Conservation (phyloP, 2,888 invertebrate species). For the Cryptocheilus praepositus region DNA sequence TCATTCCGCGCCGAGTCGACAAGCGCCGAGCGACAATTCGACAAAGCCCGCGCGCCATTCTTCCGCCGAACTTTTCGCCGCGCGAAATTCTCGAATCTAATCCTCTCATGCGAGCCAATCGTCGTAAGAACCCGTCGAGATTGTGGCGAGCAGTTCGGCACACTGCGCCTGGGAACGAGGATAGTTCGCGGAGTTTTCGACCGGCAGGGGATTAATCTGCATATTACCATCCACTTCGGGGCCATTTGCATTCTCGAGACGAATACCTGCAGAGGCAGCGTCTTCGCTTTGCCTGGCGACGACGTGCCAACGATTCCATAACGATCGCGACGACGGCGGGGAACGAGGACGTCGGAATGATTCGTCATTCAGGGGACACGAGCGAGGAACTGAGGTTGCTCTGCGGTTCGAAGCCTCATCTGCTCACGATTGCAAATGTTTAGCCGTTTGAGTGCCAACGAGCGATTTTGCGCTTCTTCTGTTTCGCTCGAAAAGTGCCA, state of each 20-base stretch:
- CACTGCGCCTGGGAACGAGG: conserved; percentile 18
- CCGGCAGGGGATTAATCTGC: conserved; percentile 52
- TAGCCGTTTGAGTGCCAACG: no score
- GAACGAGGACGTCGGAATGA: conserved; percentile 14
- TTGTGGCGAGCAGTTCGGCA: conserved; percentile 19
- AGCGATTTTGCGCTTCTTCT: no score
- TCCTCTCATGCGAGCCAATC: conserved; percentile 15
- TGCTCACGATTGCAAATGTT: no score
- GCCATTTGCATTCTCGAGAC: conserved; percentile 48
- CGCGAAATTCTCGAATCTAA: conserved; percentile 23
- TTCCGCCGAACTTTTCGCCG: neutral
- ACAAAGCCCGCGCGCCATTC: no score
- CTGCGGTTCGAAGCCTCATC: no score
- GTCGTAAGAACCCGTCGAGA: conserved; percentile 14
- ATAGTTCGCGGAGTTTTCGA: conserved; percentile 52
- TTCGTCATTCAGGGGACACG: neutral
- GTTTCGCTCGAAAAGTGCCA: no score
- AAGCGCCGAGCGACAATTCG: no score
- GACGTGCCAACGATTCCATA: conserved; percentile 32
- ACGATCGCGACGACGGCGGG: conserved; percentile 13
- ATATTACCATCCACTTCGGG: conserved; percentile 40
- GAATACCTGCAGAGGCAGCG: conserved; percentile 31
- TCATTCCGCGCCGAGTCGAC: no score
- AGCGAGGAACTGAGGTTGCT: no score
- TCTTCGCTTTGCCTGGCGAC: conserved; percentile 29